A percentile compares a stretch with the other conserved stretches of the same genome.
These are phyloP conservation scores for Xiphorhynchus elegans DNA, from an alignment of 2,113 vertebrate genomes.

Conservation along the genomic window DNA sequence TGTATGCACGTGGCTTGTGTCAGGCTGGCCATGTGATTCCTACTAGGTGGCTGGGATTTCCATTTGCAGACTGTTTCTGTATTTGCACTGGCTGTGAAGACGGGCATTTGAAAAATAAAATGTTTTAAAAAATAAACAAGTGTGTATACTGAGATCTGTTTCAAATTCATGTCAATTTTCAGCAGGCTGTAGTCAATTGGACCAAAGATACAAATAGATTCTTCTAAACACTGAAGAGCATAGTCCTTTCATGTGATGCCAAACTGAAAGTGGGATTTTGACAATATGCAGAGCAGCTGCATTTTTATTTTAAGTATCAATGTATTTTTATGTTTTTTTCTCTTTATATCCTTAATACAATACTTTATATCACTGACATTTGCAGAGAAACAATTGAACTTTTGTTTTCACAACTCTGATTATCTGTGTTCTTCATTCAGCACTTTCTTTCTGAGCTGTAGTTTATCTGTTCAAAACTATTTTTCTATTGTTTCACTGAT, in stretches of 20 bases:
- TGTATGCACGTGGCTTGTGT: not conserved
- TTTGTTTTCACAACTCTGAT: not conserved
- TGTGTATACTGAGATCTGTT: not conserved
- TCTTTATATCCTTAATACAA: constrained; percentile 41
- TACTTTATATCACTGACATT: constrained; percentile 41
- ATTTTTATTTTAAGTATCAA: constrained; percentile 68
- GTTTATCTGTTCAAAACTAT: not conserved
- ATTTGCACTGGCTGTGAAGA: not conserved
- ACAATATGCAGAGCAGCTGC: constrained; percentile 66
- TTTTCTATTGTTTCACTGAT: constrained; percentile 25
- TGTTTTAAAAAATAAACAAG: not conserved
- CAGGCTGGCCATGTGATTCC: not conserved
- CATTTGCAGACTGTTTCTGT: not conserved
- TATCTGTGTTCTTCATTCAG: constrained; percentile 35
- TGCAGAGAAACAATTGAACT: constrained; percentile 40
- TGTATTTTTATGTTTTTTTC: not conserved
- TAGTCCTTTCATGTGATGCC: constrained; percentile 63
- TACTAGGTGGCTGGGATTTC: not conserved
- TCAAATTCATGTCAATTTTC: constrained; percentile 42
- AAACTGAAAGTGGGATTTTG: constrained; percentile 50
- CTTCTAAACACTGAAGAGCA: constrained; percentile 40
- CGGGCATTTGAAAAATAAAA: not conserved
- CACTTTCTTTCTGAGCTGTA: constrained; percentile 35
- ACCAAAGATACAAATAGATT: constrained; percentile 48
- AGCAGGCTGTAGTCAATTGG: constrained; percentile 24